These are phyloP conservation scores for Echinarachnius parma DNA, from an alignment of 53 echinoderm and acorn worm genomes.

Conservation along the genomic window DNA sequence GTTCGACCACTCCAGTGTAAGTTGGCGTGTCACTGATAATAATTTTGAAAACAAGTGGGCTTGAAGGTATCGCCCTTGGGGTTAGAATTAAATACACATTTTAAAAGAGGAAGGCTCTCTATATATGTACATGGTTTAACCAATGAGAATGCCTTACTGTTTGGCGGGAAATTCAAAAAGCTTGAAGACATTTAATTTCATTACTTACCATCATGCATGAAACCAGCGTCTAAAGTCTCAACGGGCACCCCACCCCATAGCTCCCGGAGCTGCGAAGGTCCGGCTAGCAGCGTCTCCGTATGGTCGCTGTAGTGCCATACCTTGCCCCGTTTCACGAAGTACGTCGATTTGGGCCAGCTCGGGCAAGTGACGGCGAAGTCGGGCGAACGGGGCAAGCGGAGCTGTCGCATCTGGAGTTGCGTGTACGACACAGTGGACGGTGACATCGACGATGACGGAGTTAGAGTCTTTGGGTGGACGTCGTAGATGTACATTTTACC, in stretches of 20 bases:
- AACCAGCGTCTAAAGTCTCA: conserved; percentile 13
- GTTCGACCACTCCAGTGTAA: no score
- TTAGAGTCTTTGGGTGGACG: conserved; percentile 12
- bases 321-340: conserved; percentile 27
- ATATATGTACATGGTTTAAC: no score
- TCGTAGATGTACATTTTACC: conserved; percentile 30
- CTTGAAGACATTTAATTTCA: background rate
- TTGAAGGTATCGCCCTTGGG: no score
- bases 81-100: no score
- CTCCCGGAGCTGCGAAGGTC: conserved; percentile 15
- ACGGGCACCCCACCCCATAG: conserved; percentile 14
- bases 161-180: background rate
- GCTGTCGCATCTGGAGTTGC: conserved; percentile 9
- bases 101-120: no score
- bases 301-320: conserved; percentile 33
- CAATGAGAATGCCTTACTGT: no score
- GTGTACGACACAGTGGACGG: conserved; percentile 11
- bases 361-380: conserved; percentile 15
- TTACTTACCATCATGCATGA: conserved; percentile 21
- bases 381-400: conserved; percentile 3
- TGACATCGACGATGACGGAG: background rate
- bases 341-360: conserved; percentile 26
- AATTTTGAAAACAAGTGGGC: no score
- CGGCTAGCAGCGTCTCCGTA: conserved; percentile 7
- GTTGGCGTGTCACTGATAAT: no score